These are phyloP conservation scores for Porites australiensis DNA, from an alignment of 64 coral and sea anemone species.

Conservation along the genomic window DNA sequence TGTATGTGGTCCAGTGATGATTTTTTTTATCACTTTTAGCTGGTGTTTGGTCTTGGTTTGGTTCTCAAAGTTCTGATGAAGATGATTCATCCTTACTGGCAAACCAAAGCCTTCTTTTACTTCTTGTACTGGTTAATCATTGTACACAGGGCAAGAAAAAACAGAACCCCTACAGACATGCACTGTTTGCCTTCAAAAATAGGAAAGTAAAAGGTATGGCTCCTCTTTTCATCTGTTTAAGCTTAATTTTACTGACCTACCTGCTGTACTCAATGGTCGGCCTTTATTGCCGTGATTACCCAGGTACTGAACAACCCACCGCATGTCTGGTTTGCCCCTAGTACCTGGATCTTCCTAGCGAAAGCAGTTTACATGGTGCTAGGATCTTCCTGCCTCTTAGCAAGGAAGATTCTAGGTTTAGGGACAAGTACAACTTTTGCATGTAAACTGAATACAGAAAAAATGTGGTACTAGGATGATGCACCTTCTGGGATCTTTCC, in stretches of 20 bases:
- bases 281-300: no score
- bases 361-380: no score
- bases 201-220: constrained; percentile 80
- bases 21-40: constrained; percentile 60
- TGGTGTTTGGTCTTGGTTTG: constrained; percentile 96
- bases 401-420: no score
- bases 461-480: no score
- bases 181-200: constrained; percentile 88
- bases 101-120: constrained; percentile 88
- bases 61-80: constrained; percentile 57
- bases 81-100: constrained; percentile 69
- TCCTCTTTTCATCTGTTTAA: background rate
- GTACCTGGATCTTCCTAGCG: no score
- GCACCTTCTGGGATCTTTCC: no score
- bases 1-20: background rate
- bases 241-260: background rate
- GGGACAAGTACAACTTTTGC: no score
- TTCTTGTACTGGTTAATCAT: constrained; percentile 95
- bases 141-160: constrained; percentile 92
- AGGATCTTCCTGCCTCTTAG: no score
- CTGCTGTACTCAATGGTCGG: no score
- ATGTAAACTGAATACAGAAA: no score
- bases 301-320: no score
- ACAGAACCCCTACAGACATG: constrained; percentile 91
- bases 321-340: no score